phyloP scores from a whole-genome alignment of 2,888 invertebrate species.

The Ceraclea dissimilis region DNA sequence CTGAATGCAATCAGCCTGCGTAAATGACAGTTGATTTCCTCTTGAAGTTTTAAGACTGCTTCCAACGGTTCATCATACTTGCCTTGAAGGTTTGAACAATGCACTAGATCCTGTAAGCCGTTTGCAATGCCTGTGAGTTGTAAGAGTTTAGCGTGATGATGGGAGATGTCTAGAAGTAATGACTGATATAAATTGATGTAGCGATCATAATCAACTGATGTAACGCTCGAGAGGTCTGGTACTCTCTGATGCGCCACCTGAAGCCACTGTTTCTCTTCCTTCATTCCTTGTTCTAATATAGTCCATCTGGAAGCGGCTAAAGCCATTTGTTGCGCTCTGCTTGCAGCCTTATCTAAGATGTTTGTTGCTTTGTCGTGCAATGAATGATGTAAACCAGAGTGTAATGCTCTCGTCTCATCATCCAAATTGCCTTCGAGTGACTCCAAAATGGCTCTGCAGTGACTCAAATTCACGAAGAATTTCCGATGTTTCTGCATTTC shows the following conservation, averaged over 20 bases:
- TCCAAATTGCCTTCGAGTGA: slow-evolving; percentile 80
- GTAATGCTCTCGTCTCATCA: slow-evolving; percentile 65
- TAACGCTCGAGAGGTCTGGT: slow-evolving; percentile 72
- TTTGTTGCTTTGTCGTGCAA: slow-evolving; percentile 68
- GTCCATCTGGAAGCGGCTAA: slow-evolving; percentile 81
- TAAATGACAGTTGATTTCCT: slow-evolving; percentile 66
- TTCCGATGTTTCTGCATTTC: slow-evolving; percentile 85
- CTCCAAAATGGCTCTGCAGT: slow-evolving; percentile 79
- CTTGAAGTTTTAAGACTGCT: slow-evolving; percentile 63
- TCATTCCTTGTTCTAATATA: slow-evolving; percentile 70
- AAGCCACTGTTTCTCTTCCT: slow-evolving; percentile 76
- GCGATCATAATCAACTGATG: slow-evolving; percentile 76
- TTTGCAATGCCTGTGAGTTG: slow-evolving; percentile 67
- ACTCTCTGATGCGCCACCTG: slow-evolving; percentile 77
- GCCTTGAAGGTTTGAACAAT: slow-evolving; percentile 66
- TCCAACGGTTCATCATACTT: slow-evolving; percentile 67
- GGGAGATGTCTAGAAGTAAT: slow-evolving; percentile 67
- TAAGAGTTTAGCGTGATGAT: slow-evolving; percentile 70
- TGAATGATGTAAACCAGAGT: slow-evolving; percentile 65
- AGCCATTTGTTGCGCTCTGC: slow-evolving; percentile 75
- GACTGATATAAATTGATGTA: slow-evolving; percentile 79
- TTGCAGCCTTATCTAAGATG: slow-evolving; percentile 73
- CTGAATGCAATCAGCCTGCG: slow-evolving; percentile 66
- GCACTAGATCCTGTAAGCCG: slow-evolving; percentile 64
- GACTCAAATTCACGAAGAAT: slow-evolving; percentile 82